phyloP scores from a whole-genome alignment of 2,888 invertebrate genomes.

The Romanomermis culicivorax region DNA sequence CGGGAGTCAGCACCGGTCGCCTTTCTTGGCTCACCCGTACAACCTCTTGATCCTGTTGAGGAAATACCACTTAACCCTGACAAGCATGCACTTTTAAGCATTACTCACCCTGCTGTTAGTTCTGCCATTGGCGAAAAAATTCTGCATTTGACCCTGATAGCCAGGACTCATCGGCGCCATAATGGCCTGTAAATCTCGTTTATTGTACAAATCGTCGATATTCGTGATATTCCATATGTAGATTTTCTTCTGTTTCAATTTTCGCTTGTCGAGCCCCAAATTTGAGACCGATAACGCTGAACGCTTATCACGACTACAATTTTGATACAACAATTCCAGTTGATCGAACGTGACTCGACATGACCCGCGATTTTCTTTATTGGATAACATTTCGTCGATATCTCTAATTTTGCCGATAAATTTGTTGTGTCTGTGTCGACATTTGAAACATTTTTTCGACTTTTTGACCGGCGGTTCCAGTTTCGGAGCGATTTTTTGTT shows the following conservation, averaged over 20 bases:
- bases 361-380: conserved; percentile 6
- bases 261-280: neutral
- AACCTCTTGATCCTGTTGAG: too few relatives aligned
- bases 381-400: conserved; percentile 9
- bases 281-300: neutral
- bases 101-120: too few relatives aligned
- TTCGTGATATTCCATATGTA: conserved; percentile 3
- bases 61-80: too few relatives aligned
- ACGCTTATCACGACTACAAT: neutral
- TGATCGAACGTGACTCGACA: conserved; percentile 7
- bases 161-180: conserved; percentile 7
- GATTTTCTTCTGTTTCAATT: conserved; percentile 5
- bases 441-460: neutral
- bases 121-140: too few relatives aligned
- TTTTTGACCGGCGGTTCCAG: neutral
- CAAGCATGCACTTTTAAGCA: too few relatives aligned
- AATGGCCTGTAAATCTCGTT: conserved; percentile 1
- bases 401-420: conserved; percentile 6
- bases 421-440: neutral
- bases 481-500: neutral
- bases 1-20: too few relatives aligned
- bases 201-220: conserved; percentile 7
- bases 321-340: neutral
- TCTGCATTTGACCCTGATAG: conserved; percentile 8
- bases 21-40: too few relatives aligned